These are phyloP conservation scores for Heliconius ethilla DNA, from an alignment of 2,888 invertebrate species.

Conservation along the genomic window DNA sequence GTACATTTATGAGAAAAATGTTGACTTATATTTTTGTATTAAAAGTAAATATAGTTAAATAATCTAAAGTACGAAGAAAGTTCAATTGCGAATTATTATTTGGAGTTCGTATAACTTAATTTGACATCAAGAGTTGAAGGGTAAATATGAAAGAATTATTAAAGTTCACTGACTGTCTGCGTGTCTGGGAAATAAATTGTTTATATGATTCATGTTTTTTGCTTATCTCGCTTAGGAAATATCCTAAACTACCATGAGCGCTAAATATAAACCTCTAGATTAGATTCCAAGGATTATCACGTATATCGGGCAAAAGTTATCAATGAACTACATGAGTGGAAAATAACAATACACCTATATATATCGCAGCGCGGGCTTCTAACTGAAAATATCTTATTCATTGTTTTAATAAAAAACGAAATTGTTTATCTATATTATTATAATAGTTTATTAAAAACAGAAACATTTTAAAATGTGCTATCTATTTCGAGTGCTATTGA, in stretches of 20 bases:
- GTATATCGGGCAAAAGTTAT: not conserved
- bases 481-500: not conserved
- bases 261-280: constrained; percentile 13
- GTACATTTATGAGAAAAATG: not conserved
- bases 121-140: not conserved
- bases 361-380: not conserved
- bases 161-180: constrained; percentile 7
- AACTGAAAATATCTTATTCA: not conserved
- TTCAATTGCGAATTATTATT: not conserved
- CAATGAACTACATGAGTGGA: constrained; percentile 3
- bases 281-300: not conserved
- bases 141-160: not conserved
- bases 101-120: not conserved
- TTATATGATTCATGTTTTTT: not conserved
- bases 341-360: not conserved
- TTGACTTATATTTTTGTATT: not conserved
- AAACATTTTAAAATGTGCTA: not conserved
- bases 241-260: not conserved
- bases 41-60: not conserved
- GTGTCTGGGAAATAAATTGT: not conserved
- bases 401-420: not conserved
- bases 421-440: not conserved
- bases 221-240: constrained; percentile 7
- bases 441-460: not conserved
- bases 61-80: not conserved